Percentiles rank a stretch among this genome's conserved stretches.
Evolutionary conservation across 2,113 vertebrate species (phyloP).

Genomic region (Ptyas mucosa): DNA sequence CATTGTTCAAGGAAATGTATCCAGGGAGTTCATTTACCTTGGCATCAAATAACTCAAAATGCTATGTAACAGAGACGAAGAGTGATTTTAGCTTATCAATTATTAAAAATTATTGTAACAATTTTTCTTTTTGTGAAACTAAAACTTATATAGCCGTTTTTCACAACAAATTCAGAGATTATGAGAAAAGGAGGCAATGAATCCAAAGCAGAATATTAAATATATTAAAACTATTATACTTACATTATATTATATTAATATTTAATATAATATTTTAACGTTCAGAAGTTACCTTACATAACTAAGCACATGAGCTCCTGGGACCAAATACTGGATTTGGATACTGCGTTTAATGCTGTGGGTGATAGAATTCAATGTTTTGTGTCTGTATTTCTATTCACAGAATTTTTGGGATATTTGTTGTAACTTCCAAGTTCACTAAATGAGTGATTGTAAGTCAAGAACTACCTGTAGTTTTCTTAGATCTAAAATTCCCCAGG

Average conservation of each 20-base stretch:
- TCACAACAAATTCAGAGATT: not conserved
- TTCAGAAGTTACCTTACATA: not conserved
- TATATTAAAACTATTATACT: not conserved
- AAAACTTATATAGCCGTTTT: not conserved
- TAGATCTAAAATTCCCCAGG: not conserved
- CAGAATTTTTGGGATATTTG: not conserved
- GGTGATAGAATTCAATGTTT: not conserved
- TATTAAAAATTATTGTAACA: not conserved
- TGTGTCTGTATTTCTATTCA: not conserved
- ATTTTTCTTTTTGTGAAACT: not conserved
- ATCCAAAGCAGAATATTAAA: not conserved
- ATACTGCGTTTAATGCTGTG: not conserved
- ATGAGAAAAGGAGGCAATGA: not conserved
- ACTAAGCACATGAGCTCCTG: not conserved
- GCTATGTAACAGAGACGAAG: accelerated
- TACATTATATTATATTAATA: not conserved
- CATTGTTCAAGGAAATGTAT: not conserved
- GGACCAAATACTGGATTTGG: not conserved
- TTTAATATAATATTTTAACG: not conserved
- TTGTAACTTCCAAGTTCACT: not conserved
- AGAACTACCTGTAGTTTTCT: not conserved
- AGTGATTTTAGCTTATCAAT: not conserved
- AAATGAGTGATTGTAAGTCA: not conserved
- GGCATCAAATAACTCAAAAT: not conserved
- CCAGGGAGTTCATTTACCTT: not conserved